Percentiles rank a stretch among this genome's conserved stretches.
phyloP scores from a whole-genome alignment of 2,888 invertebrate genomes.

The Trichogramma dendrolimi region DNA sequence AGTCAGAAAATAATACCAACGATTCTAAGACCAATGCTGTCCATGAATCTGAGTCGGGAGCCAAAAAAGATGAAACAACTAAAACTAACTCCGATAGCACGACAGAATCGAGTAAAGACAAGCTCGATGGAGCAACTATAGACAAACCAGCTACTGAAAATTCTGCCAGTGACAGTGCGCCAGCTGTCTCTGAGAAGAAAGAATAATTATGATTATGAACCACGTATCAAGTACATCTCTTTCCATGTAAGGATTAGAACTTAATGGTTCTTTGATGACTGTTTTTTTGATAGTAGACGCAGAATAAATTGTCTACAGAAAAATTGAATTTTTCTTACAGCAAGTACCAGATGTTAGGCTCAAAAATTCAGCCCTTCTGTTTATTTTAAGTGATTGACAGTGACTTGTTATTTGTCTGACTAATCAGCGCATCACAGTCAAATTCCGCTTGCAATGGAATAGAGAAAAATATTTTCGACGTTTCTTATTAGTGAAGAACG shows the following conservation, averaged over 20 bases:
- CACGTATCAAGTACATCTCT: slow-evolving; percentile 29
- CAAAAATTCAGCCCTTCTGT: slow-evolving; percentile 45
- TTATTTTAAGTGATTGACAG: slow-evolving; percentile 49
- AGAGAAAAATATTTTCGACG: slow-evolving; percentile 24
- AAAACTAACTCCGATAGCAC: slow-evolving; percentile 26
- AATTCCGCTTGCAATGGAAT: slow-evolving; percentile 22
- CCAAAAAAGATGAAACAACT: slow-evolving; percentile 45
- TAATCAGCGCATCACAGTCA: slow-evolving; percentile 40
- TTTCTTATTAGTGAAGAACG: slow-evolving; percentile 21
- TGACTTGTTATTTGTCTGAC: slow-evolving; percentile 43
- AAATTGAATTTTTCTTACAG: slow-evolving; percentile 30
- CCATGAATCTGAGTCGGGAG: slow-evolving; percentile 32
- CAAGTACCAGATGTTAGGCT: slow-evolving; percentile 46
- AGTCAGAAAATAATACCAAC: slow-evolving; percentile 36
- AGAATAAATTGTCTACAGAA: too few relatives aligned
- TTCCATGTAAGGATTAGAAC: slow-evolving; percentile 29
- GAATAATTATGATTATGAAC: slow-evolving; percentile 22
- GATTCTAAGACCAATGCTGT: slow-evolving; percentile 40
- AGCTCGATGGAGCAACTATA: not conserved
- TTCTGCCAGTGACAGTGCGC: slow-evolving; percentile 28
- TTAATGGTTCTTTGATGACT: too few relatives aligned
- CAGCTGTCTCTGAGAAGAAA: slow-evolving; percentile 21
- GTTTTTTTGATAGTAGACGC: too few relatives aligned
- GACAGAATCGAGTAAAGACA: slow-evolving; percentile 27
- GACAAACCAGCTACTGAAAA: slow-evolving; percentile 33